Conservation (phyloP, 1,140 invertebrate genomes). For the Aplysia californica region DNA sequence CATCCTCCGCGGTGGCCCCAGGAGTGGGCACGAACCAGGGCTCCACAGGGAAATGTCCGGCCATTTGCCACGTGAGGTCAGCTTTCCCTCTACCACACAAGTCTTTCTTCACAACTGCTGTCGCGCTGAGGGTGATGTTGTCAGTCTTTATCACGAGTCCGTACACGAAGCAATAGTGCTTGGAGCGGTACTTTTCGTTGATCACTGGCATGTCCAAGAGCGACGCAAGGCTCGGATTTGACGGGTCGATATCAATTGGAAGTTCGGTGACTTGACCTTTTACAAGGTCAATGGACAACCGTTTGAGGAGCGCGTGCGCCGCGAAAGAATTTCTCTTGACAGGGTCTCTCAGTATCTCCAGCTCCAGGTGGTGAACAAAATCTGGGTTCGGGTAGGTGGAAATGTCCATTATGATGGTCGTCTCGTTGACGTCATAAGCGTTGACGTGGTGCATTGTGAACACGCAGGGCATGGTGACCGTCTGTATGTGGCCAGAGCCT, state of each 20-base stretch:
- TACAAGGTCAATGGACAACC: slow-evolving; percentile 46
- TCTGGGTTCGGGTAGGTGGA: slow-evolving; percentile 46
- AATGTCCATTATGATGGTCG: slow-evolving; percentile 49
- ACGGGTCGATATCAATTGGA: neutral
- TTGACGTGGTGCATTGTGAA: slow-evolving; percentile 61
- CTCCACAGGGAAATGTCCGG: slow-evolving; percentile 53
- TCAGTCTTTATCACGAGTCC: slow-evolving; percentile 55
- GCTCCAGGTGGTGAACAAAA: slow-evolving; percentile 43
- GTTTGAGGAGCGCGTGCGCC: slow-evolving; percentile 36
- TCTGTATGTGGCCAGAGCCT: slow-evolving; percentile 37
- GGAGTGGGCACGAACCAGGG: slow-evolving; percentile 55
- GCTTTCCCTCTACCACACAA: slow-evolving; percentile 40
- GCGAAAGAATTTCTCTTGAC: slow-evolving; percentile 37
- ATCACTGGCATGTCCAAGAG: slow-evolving; percentile 59
- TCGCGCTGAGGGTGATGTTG: slow-evolving; percentile 39
- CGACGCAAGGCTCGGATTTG: slow-evolving; percentile 27
- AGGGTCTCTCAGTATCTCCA: slow-evolving; percentile 39
- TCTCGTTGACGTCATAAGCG: slow-evolving; percentile 49
- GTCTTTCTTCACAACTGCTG: slow-evolving; percentile 60
- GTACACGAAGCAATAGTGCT: slow-evolving; percentile 56
- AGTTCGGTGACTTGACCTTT: slow-evolving; percentile 16
- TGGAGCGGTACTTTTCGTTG: slow-evolving; percentile 52
- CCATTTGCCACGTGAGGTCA: slow-evolving; percentile 42
- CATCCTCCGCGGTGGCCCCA: slow-evolving; percentile 45
- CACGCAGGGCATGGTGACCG: slow-evolving; percentile 41